These are phyloP conservation scores for Pituophis catenifer DNA, from an alignment of 2,113 vertebrate species.

Conservation along the genomic window DNA sequence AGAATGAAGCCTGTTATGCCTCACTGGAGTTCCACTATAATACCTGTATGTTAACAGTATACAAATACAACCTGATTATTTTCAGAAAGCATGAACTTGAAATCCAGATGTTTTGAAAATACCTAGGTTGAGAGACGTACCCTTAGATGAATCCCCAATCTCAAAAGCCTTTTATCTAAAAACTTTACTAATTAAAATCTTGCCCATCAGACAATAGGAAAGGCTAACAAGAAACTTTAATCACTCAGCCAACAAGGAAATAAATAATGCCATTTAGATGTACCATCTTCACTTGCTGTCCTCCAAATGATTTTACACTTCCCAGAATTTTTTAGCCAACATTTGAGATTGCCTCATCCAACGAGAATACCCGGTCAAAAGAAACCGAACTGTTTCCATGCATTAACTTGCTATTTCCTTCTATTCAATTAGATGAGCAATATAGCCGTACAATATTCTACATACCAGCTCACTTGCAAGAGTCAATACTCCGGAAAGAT, in stretches of 20 bases:
- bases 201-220: background rate
- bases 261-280: background rate
- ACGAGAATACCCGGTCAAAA: background rate
- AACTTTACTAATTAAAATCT: background rate
- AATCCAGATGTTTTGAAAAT: background rate
- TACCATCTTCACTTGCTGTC: background rate
- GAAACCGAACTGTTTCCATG: background rate
- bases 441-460: background rate
- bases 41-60: background rate
- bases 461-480: conserved; percentile 96
- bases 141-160: background rate
- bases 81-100: background rate
- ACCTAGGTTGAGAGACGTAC: background rate
- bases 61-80: background rate
- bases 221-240: background rate
- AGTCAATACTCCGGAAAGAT: conserved; percentile 91
- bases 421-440: background rate
- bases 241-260: background rate
- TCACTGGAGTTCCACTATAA: background rate
- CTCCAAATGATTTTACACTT: background rate
- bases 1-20: background rate
- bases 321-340: background rate
- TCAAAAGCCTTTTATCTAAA: background rate
- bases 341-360: background rate
- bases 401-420: conserved; percentile 1